Conservation (phyloP, 53 echinoderm and acorn worm species). For the Holothuria scabra region DNA sequence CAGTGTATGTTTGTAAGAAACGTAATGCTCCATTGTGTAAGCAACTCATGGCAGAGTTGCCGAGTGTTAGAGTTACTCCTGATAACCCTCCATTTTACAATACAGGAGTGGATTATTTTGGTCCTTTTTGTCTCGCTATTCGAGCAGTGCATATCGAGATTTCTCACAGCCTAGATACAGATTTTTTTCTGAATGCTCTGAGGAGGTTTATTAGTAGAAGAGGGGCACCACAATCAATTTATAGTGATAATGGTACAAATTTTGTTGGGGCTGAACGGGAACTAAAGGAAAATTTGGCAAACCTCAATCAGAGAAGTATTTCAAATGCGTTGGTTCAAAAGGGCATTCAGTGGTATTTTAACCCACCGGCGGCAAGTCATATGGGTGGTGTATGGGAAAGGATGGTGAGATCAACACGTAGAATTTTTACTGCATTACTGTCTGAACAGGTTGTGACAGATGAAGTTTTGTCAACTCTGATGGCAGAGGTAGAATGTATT, state of each 20-base stretch:
- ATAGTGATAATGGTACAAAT: slow-evolving; percentile 12
- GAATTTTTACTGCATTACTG: neutral
- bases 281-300: neutral
- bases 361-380: neutral
- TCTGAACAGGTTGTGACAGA: too few relatives aligned
- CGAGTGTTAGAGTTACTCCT: neutral
- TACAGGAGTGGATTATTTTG: neutral
- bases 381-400: slow-evolving; percentile 1
- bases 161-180: neutral
- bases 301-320: neutral
- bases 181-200: neutral
- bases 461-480: neutral
- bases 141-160: slow-evolving; percentile 1
- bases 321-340: neutral
- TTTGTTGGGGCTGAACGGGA: neutral
- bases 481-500: neutral
- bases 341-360: slow-evolving; percentile 3
- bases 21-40: neutral
- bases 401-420: neutral
- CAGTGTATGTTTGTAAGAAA: too few relatives aligned
- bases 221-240: neutral
- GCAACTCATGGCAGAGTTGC: slow-evolving; percentile 11
- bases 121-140: neutral
- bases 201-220: slow-evolving; percentile 10
- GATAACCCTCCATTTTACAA: neutral